Percentiles rank a stretch among this genome's conserved stretches.
phyloP scores from a whole-genome alignment of 2,113 vertebrate species.

The Syngnathus typhle region DNA sequence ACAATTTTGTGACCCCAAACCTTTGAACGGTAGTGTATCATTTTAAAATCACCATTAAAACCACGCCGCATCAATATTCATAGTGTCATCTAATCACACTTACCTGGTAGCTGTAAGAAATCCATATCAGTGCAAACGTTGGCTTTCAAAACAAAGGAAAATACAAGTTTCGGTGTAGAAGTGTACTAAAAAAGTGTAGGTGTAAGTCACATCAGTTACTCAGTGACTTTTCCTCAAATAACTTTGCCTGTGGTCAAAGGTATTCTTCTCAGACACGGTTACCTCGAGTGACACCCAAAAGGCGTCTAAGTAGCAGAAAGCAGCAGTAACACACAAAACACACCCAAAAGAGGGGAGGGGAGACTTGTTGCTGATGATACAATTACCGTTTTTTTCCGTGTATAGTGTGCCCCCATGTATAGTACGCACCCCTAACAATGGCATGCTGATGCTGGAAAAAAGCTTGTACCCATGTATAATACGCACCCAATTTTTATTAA shows the following conservation, averaged over 20 bases:
- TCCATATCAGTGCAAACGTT: slow-evolving; percentile 19
- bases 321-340: neutral
- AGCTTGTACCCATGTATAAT: too few species aligned
- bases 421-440: too few species aligned
- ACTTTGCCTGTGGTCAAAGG: neutral
- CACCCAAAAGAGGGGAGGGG: neutral
- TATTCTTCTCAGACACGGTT: neutral
- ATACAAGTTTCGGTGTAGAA: neutral
- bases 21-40: too few species aligned
- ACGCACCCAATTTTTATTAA: too few species aligned
- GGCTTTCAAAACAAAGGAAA: neutral
- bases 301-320: neutral
- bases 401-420: too few species aligned
- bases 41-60: neutral
- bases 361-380: neutral
- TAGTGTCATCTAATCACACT: neutral
- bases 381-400: too few species aligned
- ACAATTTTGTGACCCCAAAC: too few species aligned
- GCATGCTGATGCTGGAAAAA: too few species aligned
- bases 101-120: slow-evolving; percentile 27
- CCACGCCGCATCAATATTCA: neutral
- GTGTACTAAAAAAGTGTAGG: neutral
- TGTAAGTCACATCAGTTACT: neutral
- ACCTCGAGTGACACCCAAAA: neutral
- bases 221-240: neutral